These are phyloP conservation scores for Agrilus planipennis DNA, from an alignment of 1,140 invertebrate species.

Conservation along the genomic window DNA sequence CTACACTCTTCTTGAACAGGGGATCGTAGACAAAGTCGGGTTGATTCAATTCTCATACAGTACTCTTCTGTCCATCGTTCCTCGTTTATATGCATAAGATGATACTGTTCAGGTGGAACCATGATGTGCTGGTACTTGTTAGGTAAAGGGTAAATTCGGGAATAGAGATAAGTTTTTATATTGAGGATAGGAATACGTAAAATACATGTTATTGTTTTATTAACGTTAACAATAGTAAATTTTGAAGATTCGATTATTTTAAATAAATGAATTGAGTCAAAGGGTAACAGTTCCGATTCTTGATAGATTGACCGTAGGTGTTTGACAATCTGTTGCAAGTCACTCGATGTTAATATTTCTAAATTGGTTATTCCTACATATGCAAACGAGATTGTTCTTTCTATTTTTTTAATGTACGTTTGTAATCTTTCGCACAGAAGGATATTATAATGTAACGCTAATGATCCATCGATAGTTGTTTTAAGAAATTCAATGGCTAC, in stretches of 20 bases:
- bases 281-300: not conserved
- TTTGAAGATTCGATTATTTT: slow-evolving; percentile 1
- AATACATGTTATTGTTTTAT: slow-evolving; percentile 1
- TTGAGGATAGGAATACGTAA: slow-evolving; percentile 1
- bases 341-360: slow-evolving; percentile 7
- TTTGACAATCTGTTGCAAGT: slow-evolving; percentile 5
- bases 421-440: not conserved
- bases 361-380: slow-evolving; percentile 6
- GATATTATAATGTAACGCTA: not conserved
- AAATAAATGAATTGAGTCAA: not conserved
- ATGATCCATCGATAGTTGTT: not conserved
- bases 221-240: not conserved
- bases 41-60: too few species aligned
- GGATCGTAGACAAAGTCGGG: too few species aligned
- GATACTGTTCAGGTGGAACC: too few species aligned
- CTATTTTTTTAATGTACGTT: slow-evolving; percentile 3
- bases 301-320: slow-evolving; percentile 4
- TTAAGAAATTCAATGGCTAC: not conserved
- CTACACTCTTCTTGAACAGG: too few species aligned
- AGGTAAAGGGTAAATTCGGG: not conserved
- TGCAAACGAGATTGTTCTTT: slow-evolving; percentile 4
- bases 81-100: too few species aligned
- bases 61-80: too few species aligned
- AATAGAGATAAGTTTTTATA: not conserved
- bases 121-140: not conserved